Percentiles rank a stretch among this genome's conserved stretches.
Evolutionary conservation across 64 coral and sea anemone genomes (phyloP).

Genomic region (Pocillopora verrucosa): DNA sequence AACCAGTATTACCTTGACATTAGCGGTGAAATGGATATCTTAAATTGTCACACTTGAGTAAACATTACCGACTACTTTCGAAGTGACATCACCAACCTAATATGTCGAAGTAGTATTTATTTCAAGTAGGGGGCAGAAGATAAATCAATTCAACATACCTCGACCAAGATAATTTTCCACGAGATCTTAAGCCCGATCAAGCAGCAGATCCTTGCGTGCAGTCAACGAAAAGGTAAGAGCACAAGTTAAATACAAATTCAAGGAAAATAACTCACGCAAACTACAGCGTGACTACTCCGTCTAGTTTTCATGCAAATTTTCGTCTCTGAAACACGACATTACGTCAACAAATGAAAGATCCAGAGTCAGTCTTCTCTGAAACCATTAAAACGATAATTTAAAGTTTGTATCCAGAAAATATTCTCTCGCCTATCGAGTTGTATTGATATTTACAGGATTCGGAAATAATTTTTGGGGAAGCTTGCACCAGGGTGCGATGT

Average conservation of each 20-base stretch:
- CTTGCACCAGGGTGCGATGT: too few relatives aligned
- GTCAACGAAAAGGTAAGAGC: neutral
- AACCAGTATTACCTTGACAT: neutral
- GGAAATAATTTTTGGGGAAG: too few relatives aligned
- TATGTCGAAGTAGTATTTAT: neutral
- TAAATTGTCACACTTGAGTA: slow-evolving; percentile 3
- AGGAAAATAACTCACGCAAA: neutral
- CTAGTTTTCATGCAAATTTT: slow-evolving; percentile 37
- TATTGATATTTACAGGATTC: neutral
- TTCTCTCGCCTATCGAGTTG: neutral
- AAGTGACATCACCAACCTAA: slow-evolving; percentile 20
- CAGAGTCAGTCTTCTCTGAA: neutral
- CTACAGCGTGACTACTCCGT: neutral
- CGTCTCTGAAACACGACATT: neutral
- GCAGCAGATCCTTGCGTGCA: neutral
- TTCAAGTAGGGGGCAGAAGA: neutral
- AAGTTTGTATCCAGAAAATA: too few relatives aligned
- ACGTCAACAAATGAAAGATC: slow-evolving; percentile 2
- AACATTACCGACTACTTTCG: neutral
- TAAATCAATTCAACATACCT: neutral
- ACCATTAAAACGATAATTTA: neutral
- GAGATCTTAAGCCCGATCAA: neutral
- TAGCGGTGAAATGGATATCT: neutral
- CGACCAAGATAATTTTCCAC: neutral
- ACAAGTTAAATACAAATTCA: neutral